Evolutionary conservation across 2,113 vertebrate species (phyloP), one percentile per base, ranked within the genome.

Genomic region (Semicossyphus pulcher): DNA sequence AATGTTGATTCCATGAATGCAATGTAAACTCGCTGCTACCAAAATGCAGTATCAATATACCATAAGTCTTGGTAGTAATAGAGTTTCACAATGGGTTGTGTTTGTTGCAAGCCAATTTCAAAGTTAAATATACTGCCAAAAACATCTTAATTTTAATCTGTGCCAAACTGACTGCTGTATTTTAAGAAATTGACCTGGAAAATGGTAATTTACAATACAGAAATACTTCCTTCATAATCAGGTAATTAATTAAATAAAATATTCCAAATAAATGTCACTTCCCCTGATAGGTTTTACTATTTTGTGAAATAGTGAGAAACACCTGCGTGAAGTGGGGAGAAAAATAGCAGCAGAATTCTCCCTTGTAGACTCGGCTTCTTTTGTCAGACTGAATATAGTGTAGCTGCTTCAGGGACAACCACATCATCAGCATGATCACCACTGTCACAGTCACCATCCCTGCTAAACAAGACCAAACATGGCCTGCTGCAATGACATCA

Each of bases 401-500:
- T 15, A 10, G 14, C 48, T 28, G 36, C 18, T 49, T 34, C 70
- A 39, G 51, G n/a, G 39, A 47, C 36, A 47, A 37, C 26, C 21
- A 54, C 64, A 60, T 63, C 58, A 60, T 26, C 45, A 56, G 37
- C 20, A 16, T 53, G 34, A 84, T 47, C 56, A 47, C 29, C 57
- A 15, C 28, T 41, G 63, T 29, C 31, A 57, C 69, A 64, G 7
- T 59, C 49, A 36, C 36, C 56, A 39, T 39, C 21, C 10, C 68
- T 61, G 49, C 28, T 57, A 34, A 51, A 54, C 59, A 29, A 67
- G 51, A 44, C 37, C 72, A 37, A 75, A 59, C 44, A 29, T 72
- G 63, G 34, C 66, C 63, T 28, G 34, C 80, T 77, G 74, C 77
- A 75, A 15, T 86, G 80, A 79, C 83, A 72, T 72, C 81, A 77